Evolutionary conservation across 2,113 vertebrate species (phyloP), one percentile per base, ranked within the genome.

Genomic region (Percina caprodes): DNA sequence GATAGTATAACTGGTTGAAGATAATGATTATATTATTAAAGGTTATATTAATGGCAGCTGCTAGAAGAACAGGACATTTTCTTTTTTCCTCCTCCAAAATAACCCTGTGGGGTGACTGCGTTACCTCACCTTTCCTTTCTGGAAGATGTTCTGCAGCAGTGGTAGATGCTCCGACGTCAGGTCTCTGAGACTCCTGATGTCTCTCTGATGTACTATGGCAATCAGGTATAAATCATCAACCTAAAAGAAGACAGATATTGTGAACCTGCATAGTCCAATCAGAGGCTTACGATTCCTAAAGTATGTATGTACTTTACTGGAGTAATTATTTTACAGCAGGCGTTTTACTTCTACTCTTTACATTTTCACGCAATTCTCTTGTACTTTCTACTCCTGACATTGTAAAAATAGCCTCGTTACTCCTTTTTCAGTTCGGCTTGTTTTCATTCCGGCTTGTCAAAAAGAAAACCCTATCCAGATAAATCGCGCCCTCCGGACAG

Each of bases 171-270:
- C 96, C 0, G 92, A 67, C 0, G 93, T 97, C 12, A 99, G 96
- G 71, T 99, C 97, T 55, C 98, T 89, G 23, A 99, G 94, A 0
- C 97, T 99, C 26, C 86, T 95, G 55, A 98, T 54, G 5, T 93
- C 95, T n/a, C 94, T 95, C 68, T 90, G 89, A 55, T 94, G 96
- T 69, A 90, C 65, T 1, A 99, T 97, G 52, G 97, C 98, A 0
- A 99, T 96, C 85, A 99, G 90, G 90, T 99, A 98, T 71, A 99
- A 94, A 85, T 99, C 95, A 15, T 98, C 96, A 0, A 97, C 79
- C 98, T 99, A 92, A 14, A 60, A 54, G 7, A 23, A 49, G 69
- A 60, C 18, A 76, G 9, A 52, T 6, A 15, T 9, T 15, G 23
- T 1, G 2, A 51, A 52, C 55, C 24, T 23, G 48, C 42, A 14